A percentile compares a stretch with the other conserved stretches of the same genome.
These are phyloP conservation scores for Watsonalla cultraria DNA, from an alignment of 2,888 invertebrate genomes.

Conservation along the genomic window DNA sequence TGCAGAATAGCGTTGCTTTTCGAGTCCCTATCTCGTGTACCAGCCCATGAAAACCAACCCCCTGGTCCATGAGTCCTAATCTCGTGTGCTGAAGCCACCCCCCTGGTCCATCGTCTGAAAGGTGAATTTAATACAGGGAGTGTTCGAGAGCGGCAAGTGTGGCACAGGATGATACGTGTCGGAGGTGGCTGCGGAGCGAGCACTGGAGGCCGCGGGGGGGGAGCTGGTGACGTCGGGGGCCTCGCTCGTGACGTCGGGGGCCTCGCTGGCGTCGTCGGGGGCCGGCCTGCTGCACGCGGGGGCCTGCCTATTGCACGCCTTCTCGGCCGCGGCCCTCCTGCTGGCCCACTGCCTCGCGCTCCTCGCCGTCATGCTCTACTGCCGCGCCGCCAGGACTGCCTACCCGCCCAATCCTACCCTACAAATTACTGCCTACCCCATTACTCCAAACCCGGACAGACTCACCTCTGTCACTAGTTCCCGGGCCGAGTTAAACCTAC, in stretches of 20 bases:
- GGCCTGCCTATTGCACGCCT: conserved; percentile 26
- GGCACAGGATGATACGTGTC: conserved; percentile 83
- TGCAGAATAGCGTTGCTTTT: too few species aligned
- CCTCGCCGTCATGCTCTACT: conserved; percentile 37
- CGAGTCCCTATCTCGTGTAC: too few species aligned
- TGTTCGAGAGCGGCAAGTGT: conserved; percentile 92
- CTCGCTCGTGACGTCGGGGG: conserved; percentile 17
- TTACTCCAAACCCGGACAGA: neutral
- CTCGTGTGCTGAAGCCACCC: too few species aligned
- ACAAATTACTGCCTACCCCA: neutral
- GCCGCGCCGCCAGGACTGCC: neutral
- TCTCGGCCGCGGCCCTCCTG: conserved; percentile 25
- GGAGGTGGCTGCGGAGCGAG: conserved; percentile 43
- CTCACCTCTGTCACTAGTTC: neutral
- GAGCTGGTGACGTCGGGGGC: conserved; percentile 27
- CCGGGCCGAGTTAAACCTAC: neutral
- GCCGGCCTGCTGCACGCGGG: conserved; percentile 9
- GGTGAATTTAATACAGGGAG: conserved; percentile 66
- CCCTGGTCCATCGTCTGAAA: too few species aligned
- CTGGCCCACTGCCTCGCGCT: conserved; percentile 28
- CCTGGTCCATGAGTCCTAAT: too few species aligned
- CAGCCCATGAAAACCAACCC: too few species aligned
- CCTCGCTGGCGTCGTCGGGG: conserved; percentile 15
- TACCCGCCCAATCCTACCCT: neutral
- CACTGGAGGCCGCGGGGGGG: conserved; percentile 23